Base-by-base conservation (phyloP, 2,888 invertebrate genomes). In the Drosophila fungiperda region DNA sequence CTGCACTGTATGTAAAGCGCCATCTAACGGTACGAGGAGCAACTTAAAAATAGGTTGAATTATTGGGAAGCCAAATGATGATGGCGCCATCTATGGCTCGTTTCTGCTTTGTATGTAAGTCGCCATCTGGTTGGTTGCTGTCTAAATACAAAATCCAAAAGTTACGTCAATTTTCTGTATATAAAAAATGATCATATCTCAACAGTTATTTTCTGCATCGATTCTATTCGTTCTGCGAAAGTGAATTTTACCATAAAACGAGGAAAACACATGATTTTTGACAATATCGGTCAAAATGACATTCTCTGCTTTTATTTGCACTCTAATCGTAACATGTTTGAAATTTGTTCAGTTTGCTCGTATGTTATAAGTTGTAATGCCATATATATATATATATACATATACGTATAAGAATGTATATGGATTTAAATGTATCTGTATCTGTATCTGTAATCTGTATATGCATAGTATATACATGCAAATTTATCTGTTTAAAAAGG, bases 271-370 rank as follows among this genome's bases (percentile, higher is more conserved):
- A 11, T 48, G 7, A 3, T 20, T 32, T 26, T 40, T 12, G 40
- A 68, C 23, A 59, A 61, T 67, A 55, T 67, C 48, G 26, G 48
- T 63, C 26, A 52, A 52, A 71, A 60, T 67, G 68, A 71, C 66
- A 67, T 79, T 64, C 71, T 79, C 53, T 29, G 67, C 53, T 71
- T 78, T 79, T 78, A 76, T 79, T 77, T 77, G 79, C 79, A 71
- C 76, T 75, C 79, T 77, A 79, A 66, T 67, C 71, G 35, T 79
- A 74, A 77, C 79, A 78, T 62, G 59, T 57, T 78, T 70, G 50
- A 49, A 48, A 64, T 66, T 60, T 77, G 65, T 78, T 75, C 70
- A 52, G 50, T 74, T 77, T 74, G 53, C 52, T 50, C 45, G 57
- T 52, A 9, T 53, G 33, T 53, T 48, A 53, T 67, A 45, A 35